Conservation (phyloP, 2,113 vertebrate genomes). For the Rhea americana region DNA sequence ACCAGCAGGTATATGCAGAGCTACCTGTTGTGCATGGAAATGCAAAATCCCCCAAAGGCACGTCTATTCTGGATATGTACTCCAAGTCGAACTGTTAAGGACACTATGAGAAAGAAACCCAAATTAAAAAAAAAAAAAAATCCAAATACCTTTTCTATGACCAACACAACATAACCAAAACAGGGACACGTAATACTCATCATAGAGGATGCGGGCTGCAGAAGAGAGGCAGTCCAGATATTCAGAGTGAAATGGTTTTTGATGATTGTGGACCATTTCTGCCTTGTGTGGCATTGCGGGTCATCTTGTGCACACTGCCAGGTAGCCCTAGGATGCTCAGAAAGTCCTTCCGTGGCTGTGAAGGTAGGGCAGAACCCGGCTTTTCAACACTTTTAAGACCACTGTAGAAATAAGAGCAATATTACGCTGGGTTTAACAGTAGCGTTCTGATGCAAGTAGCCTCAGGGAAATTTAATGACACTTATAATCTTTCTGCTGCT, state of each 20-base stretch:
- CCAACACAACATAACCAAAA: not conserved
- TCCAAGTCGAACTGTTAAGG: not conserved
- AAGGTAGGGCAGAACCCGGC: not conserved
- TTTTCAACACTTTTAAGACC: not conserved
- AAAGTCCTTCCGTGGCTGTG: not conserved
- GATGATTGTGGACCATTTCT: not conserved
- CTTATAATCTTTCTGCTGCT: not conserved
- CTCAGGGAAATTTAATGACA: not conserved
- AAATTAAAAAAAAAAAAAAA: no score
- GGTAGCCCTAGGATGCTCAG: not conserved
- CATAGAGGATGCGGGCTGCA: not conserved
- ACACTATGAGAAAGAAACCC: not conserved
- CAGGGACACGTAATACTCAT: not conserved
- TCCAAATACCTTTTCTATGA: not conserved
- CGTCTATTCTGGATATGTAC: not conserved
- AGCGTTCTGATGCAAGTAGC: not conserved
- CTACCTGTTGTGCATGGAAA: not conserved
- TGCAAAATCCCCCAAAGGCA: not conserved
- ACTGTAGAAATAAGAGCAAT: not conserved
- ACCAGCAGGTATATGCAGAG: not conserved
- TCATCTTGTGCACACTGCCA: not conserved
- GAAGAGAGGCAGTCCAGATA: not conserved
- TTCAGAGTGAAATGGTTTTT: not conserved
- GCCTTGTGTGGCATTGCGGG: accelerated
- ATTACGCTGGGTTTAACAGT: not conserved